Percentiles rank a stretch among this genome's conserved stretches.
phyloP scores from a whole-genome alignment of 2,797 vertebrate species.

The Notoglanidium macrostoma region DNA sequence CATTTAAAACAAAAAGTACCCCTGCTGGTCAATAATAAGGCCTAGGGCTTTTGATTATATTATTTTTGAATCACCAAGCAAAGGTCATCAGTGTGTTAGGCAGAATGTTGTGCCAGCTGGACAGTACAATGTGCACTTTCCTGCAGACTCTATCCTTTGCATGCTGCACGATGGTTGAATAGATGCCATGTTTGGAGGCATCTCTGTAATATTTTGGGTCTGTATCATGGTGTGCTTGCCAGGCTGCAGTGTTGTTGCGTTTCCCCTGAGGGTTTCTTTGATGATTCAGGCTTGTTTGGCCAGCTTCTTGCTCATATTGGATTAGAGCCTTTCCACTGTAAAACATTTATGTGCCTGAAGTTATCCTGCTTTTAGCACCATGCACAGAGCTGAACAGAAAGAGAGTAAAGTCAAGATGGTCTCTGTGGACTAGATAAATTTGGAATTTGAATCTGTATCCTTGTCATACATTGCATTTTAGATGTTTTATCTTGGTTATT shows the following conservation, averaged over 20 bases:
- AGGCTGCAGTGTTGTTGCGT: slow-evolving; percentile 36
- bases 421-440: neutral
- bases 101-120: slow-evolving; percentile 30
- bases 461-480: neutral
- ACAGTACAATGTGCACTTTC: neutral
- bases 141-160: slow-evolving; percentile 13
- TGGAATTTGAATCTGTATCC: neutral
- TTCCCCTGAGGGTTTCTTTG: slow-evolving; percentile 20
- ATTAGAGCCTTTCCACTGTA: slow-evolving; percentile 19
- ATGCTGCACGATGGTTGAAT: slow-evolving; percentile 17
- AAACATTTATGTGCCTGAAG: slow-evolving; percentile 10
- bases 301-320: slow-evolving; percentile 24
- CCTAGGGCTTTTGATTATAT: slow-evolving; percentile 30
- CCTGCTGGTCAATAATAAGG: slow-evolving; percentile 39
- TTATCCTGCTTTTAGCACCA: slow-evolving; percentile 21
- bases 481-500: slow-evolving; percentile 1
- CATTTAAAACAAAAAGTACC: slow-evolving; percentile 40
- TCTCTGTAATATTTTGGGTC: slow-evolving; percentile 19
- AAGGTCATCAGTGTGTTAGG: slow-evolving; percentile 36
- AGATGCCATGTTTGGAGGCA: slow-evolving; percentile 13
- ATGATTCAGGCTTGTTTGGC: slow-evolving; percentile 45
- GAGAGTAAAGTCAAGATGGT: neutral
- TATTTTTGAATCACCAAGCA: slow-evolving; percentile 36
- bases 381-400: neutral
- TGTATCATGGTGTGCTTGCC: slow-evolving; percentile 19